Conservation (phyloP, 1,140 invertebrate genomes). For the Eciton burchellii region DNA sequence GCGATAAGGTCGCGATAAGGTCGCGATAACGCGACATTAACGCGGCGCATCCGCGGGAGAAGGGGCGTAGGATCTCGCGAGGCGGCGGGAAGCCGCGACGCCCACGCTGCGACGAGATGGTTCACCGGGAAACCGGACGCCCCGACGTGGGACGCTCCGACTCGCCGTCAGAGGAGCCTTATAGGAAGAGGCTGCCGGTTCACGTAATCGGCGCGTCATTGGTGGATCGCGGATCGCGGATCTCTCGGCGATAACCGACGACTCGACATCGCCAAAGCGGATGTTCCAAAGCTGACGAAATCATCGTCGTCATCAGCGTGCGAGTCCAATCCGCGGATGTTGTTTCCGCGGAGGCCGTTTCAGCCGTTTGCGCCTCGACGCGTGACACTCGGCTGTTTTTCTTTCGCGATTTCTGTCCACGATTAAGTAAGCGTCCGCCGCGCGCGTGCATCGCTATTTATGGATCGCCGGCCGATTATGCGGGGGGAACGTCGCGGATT, state of each 20-base stretch:
- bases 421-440: background rate
- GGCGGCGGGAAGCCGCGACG: slow-evolving; percentile 2
- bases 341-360: too few relatives aligned
- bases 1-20: slow-evolving; percentile 16
- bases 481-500: slow-evolving; percentile 15
- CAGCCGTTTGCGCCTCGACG: too few relatives aligned
- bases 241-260: too few relatives aligned
- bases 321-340: too few relatives aligned
- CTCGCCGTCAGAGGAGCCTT: too few relatives aligned
- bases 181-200: too few relatives aligned
- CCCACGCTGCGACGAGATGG: slow-evolving; percentile 27
- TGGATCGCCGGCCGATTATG: slow-evolving; percentile 41
- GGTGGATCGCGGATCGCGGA: too few relatives aligned
- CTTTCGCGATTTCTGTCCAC: too few relatives aligned
- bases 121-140: background rate
- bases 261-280: too few relatives aligned
- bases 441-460: slow-evolving; percentile 36
- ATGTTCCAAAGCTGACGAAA: background rate
- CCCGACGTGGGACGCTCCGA: too few relatives aligned
- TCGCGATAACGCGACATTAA: slow-evolving; percentile 21
- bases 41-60: background rate
- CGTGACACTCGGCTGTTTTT: too few relatives aligned
- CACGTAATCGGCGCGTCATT: too few relatives aligned
- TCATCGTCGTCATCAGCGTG: background rate
- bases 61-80: background rate